A percentile compares a stretch with the other conserved stretches of the same genome.
phyloP scores from a whole-genome alignment of 2,888 invertebrate genomes.

The Alsophila aescularia region DNA sequence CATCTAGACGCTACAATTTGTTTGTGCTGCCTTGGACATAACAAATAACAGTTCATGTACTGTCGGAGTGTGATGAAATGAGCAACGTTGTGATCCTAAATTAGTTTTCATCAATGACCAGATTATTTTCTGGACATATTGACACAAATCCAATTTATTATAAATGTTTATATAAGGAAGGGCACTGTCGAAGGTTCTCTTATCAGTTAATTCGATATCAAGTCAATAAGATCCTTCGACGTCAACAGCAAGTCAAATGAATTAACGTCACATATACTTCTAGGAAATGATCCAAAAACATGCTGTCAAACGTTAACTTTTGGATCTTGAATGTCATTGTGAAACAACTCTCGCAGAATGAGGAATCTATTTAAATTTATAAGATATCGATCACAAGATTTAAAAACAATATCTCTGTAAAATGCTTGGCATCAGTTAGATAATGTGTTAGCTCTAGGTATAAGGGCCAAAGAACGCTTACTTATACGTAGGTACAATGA shows the following conservation, averaged over 20 bases:
- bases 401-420: too few species aligned
- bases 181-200: slow-evolving; percentile 71
- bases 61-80: slow-evolving; percentile 11
- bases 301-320: slow-evolving; percentile 64
- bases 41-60: neutral
- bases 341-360: slow-evolving; percentile 26
- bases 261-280: slow-evolving; percentile 63
- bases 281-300: slow-evolving; percentile 45
- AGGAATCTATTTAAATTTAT: slow-evolving; percentile 3
- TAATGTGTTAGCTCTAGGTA: too few species aligned
- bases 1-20: slow-evolving; percentile 29
- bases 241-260: slow-evolving; percentile 83
- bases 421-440: too few species aligned
- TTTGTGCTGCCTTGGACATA: slow-evolving; percentile 22
- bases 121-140: slow-evolving; percentile 30
- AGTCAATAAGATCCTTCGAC: slow-evolving; percentile 68
- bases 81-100: slow-evolving; percentile 13
- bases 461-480: too few species aligned
- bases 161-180: slow-evolving; percentile 44
- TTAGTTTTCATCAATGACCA: slow-evolving; percentile 36
- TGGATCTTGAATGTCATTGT: slow-evolving; percentile 45
- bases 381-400: too few species aligned
- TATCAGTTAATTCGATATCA: slow-evolving; percentile 57
- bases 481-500: too few species aligned
- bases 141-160: slow-evolving; percentile 42